Base-by-base conservation (phyloP, 1,140 invertebrate genomes). In the Lamellibrachia luymesi region DNA sequence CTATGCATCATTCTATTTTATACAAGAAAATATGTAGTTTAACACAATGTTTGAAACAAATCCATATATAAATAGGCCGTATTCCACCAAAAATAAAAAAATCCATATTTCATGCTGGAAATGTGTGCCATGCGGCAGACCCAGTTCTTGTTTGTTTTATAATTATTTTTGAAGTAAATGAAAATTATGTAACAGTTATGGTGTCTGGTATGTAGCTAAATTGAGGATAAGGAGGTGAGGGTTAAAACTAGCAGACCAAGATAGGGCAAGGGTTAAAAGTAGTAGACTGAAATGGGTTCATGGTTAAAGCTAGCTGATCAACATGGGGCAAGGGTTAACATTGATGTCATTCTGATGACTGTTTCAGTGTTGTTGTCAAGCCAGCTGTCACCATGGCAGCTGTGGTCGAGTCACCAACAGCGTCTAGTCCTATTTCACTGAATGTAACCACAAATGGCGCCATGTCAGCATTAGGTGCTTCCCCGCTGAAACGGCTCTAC, bases 401-500 rank as follows among this genome's bases (percentile, higher is more conserved):
- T 92, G 50, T 91, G 52, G 93, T 38, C 92, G 91, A 93, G 92
- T 27, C 64, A 80, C 13, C 80, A 94, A 94, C 91, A 94, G 80
- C 91, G 92, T 90, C 92, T 93, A 91, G 38, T 90, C 93, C 92
- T 50, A 51, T 64, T 93, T 93, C 92, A 80, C 92, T 93, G 2
- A 80, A 80, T 17, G 4, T 80, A 10, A 80, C 64, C 13, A 80
- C 64, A 6, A 93, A 56, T 90, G 90, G 93, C 80, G 25, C 56
- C 51, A 50, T 52, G 22, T 90, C 94, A 50, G 90, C 94, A 92
- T 92, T 94, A 38, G 50, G 22, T 0, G 56, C 92, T 10, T 95
- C 94, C 13, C 96, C 96, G 17, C 97, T 97, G 94, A 97, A 97
- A 94, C 96, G 97, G 38, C 95, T 97, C 49, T 97, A 97, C 94